Conservation (phyloP, 2,888 invertebrate genomes). For the Stenchaetothrips biformis region DNA sequence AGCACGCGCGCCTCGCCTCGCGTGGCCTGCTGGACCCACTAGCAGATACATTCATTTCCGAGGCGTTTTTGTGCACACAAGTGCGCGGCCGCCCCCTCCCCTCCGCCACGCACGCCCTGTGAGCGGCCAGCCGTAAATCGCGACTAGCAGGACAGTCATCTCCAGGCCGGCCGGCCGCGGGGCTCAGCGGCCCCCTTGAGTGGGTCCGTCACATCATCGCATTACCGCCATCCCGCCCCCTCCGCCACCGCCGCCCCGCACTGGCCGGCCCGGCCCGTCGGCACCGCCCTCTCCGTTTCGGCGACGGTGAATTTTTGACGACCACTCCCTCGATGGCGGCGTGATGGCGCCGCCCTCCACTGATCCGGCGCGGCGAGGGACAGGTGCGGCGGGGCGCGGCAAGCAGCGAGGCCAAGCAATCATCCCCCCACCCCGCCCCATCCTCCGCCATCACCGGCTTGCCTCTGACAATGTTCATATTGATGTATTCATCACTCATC, state of each 20-base stretch:
- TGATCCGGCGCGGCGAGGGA: conserved; percentile 6
- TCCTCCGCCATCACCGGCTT: neutral
- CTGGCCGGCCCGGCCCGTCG: neutral
- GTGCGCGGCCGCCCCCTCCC: too few relatives aligned
- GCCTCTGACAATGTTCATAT: conserved; percentile 13
- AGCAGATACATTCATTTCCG: neutral
- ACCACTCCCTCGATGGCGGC: conserved; percentile 7
- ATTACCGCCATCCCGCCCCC: neutral
- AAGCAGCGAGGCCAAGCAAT: neutral
- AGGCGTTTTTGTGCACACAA: neutral
- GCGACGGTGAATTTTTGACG: conserved; percentile 21
- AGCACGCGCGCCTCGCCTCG: neutral
- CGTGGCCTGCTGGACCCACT: neutral
- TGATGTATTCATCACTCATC: conserved; percentile 25
- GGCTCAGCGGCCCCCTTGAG: neutral
- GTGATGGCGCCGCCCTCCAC: neutral
- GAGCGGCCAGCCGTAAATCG: neutral
- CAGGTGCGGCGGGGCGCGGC: neutral
- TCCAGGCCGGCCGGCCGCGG: neutral
- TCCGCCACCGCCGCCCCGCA: neutral
- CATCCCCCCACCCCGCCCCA: neutral
- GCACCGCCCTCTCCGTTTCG: neutral
- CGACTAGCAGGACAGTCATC: neutral
- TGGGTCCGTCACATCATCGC: neutral
- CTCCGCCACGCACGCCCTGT: too few relatives aligned